Evolutionary conservation across 1,140 invertebrate genomes (phyloP).

Genomic region (Drosophila nannoptera): DNA sequence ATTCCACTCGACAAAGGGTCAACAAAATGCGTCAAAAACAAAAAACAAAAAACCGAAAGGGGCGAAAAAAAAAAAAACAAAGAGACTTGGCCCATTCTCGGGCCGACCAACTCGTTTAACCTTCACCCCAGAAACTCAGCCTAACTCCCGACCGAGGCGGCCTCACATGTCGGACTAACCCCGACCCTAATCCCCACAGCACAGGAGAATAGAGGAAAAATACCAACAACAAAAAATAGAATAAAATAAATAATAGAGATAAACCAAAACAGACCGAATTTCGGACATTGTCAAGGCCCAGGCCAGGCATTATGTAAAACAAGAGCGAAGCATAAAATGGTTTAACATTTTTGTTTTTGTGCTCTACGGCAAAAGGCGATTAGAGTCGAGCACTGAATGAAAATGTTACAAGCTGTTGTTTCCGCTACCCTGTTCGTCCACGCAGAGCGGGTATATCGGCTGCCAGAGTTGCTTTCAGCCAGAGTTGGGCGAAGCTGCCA

Average conservation of each 20-base stretch:
- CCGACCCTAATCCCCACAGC: constrained; percentile 4
- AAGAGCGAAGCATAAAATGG: constrained; percentile 21
- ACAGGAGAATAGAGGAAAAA: not conserved
- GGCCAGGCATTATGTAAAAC: constrained; percentile 38
- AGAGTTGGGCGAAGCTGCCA: too few species aligned
- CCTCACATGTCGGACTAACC: constrained; percentile 32
- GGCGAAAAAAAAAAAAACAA: not conserved
- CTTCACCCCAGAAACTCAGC: constrained; percentile 11
- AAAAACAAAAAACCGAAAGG: not conserved
- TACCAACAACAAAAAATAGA: too few species aligned
- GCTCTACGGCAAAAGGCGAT: constrained; percentile 23
- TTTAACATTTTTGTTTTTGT: constrained; percentile 12
- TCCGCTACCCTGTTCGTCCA: not conserved
- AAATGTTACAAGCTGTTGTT: constrained; percentile 29
- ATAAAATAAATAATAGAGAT: not conserved
- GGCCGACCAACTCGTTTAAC: constrained; percentile 21
- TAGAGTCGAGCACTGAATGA: constrained; percentile 8
- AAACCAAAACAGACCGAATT: constrained; percentile 4
- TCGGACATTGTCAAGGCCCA: constrained; percentile 31
- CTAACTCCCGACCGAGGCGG: not conserved
- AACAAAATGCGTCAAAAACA: constrained; percentile 4
- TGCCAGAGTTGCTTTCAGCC: not conserved
- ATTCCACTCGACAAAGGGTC: constrained; percentile 17
- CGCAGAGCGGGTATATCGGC: not conserved
- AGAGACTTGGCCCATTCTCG: constrained; percentile 23